Evolutionary conservation across 1,140 invertebrate genomes (phyloP).

Genomic region (Diachasma alloeum): DNA sequence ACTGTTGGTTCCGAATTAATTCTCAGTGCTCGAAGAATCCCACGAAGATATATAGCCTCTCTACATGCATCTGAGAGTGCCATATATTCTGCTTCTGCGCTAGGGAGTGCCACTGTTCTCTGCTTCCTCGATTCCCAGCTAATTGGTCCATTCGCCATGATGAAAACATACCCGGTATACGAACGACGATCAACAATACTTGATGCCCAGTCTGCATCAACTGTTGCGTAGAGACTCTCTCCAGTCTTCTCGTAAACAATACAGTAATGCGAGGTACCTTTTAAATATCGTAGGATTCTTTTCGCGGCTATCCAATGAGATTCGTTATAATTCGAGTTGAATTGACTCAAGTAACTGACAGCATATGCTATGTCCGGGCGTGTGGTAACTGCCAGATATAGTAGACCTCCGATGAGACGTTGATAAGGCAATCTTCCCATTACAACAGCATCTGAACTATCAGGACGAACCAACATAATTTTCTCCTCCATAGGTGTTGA

Average conservation of each 20-base stretch:
- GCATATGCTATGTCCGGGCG: too few relatives aligned
- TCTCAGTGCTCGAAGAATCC: not conserved
- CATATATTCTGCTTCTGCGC: constrained; percentile 14
- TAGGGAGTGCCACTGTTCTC: constrained; percentile 38
- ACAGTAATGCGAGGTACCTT: not conserved
- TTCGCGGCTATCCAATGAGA: not conserved
- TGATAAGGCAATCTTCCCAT: not conserved
- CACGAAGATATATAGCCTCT: not conserved
- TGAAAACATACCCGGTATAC: too few relatives aligned
- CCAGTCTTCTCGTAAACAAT: not conserved
- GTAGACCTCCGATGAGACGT: not conserved
- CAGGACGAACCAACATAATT: too few relatives aligned
- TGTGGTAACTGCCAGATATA: not conserved
- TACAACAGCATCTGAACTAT: not conserved
- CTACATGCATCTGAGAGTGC: not conserved
- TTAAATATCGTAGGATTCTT: not conserved
- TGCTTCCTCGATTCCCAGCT: too few relatives aligned
- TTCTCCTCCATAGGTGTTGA: not conserved
- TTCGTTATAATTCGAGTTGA: not conserved
- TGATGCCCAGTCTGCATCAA: not conserved
- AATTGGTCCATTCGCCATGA: too few relatives aligned
- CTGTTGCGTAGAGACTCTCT: too few relatives aligned
- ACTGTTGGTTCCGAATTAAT: not conserved
- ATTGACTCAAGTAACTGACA: too few relatives aligned
- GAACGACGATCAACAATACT: not conserved